A percentile compares a stretch with the other conserved stretches of the same genome.
phyloP scores from a whole-genome alignment of 2,888 invertebrate genomes.

The Schizotus pectinicornis region DNA sequence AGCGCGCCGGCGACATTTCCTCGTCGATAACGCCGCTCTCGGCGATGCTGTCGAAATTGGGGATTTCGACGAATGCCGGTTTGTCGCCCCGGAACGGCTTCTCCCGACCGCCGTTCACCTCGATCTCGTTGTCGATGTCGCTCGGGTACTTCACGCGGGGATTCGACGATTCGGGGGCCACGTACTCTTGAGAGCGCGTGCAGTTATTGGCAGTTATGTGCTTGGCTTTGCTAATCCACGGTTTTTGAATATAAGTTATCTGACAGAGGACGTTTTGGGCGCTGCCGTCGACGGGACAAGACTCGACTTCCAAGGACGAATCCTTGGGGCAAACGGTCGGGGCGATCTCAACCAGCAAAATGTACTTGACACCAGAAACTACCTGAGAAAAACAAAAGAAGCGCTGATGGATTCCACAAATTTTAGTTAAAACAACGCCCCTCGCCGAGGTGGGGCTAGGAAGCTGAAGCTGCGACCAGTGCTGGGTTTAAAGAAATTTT shows the following conservation, averaged over 20 bases:
- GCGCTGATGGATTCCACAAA: no score
- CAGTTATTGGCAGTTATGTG: constrained; percentile 71
- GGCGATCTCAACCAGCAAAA: constrained; percentile 62
- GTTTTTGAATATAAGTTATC: constrained; percentile 68
- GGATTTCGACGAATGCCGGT: constrained; percentile 7
- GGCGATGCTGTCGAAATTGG: constrained; percentile 49
- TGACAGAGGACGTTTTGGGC: constrained; percentile 59
- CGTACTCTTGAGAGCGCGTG: constrained; percentile 63
- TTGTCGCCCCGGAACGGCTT: neutral
- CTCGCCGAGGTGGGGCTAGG: no score
- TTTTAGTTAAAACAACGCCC: no score
- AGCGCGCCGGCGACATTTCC: constrained; percentile 36
- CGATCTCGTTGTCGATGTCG: constrained; percentile 51
- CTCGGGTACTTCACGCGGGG: constrained; percentile 35
- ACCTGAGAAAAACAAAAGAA: constrained; percentile 57
- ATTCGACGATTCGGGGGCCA: constrained; percentile 40
- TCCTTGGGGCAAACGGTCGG: constrained; percentile 47
- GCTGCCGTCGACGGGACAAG: constrained; percentile 53
- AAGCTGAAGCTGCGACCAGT: no score
- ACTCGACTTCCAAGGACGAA: constrained; percentile 39
- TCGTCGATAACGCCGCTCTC: constrained; percentile 51
- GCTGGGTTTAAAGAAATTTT: no score
- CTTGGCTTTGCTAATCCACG: constrained; percentile 69
- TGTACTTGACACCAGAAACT: constrained; percentile 67
- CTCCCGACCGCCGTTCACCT: constrained; percentile 38